These are phyloP conservation scores for Rhyzopertha dominica DNA, from an alignment of 1,140 invertebrate genomes.

Conservation along the genomic window DNA sequence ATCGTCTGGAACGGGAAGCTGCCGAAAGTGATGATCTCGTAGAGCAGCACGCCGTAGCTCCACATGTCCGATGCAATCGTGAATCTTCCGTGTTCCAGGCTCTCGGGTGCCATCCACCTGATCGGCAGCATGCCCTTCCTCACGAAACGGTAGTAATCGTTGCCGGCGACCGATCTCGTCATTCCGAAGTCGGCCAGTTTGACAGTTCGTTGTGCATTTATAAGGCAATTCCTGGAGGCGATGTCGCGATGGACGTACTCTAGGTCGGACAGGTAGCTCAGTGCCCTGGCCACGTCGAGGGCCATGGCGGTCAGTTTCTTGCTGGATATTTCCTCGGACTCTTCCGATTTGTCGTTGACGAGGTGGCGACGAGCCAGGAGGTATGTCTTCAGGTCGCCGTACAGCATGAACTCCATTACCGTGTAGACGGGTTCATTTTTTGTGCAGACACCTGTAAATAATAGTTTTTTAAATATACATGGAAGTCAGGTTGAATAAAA, in stretches of 20 bases:
- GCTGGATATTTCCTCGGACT: conserved; percentile 69
- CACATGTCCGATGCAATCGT: conserved; percentile 80
- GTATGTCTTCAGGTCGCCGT: conserved; percentile 87
- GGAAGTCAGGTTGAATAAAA: too few relatives aligned
- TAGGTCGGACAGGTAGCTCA: conserved; percentile 72
- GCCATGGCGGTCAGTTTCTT: conserved; percentile 80
- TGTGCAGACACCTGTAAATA: conserved; percentile 81
- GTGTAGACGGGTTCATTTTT: conserved; percentile 81
- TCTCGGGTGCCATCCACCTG: conserved; percentile 90
- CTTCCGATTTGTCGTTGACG: conserved; percentile 65
- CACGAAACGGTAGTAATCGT: conserved; percentile 70
- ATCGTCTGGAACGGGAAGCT: conserved; percentile 83
- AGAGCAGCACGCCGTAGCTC: conserved; percentile 79
- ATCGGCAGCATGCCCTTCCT: conserved; percentile 80
- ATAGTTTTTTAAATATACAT: too few relatives aligned
- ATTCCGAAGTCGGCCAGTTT: conserved; percentile 93
- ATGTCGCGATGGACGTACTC: conserved; percentile 86
- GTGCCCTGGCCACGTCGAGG: conserved; percentile 76
- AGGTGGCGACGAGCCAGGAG: conserved; percentile 77
- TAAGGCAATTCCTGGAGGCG: conserved; percentile 82
- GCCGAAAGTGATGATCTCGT: conserved; percentile 83
- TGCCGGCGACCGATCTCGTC: conserved; percentile 82
- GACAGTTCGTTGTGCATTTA: conserved; percentile 73
- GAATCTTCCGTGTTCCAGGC: conserved; percentile 73
- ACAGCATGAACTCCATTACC: conserved; percentile 92